A percentile compares a stretch with the other conserved stretches of the same genome.
Evolutionary conservation across 2,113 vertebrate genomes (phyloP).

Genomic region (Protobothrops mucrosquamatus): DNA sequence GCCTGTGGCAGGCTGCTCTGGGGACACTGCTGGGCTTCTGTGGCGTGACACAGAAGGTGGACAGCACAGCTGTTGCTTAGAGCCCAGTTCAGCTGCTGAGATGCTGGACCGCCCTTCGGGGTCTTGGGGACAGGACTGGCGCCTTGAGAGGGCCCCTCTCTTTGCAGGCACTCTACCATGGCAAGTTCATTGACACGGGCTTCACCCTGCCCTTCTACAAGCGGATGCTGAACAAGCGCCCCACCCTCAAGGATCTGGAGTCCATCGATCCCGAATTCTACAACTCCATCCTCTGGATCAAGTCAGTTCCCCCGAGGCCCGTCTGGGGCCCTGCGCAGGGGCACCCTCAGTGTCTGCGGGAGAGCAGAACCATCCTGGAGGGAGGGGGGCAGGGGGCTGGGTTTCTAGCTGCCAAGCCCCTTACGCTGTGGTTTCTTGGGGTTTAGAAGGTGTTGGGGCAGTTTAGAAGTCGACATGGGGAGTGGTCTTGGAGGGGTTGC

Average conservation of each 20-base stretch:
- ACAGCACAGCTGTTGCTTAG: not conserved
- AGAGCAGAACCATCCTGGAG: not conserved
- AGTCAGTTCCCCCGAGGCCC: constrained; percentile 74
- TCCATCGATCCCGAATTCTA: constrained; percentile 98
- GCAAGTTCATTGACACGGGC: constrained; percentile 97
- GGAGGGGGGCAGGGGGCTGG: not conserved
- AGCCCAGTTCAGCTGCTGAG: not conserved
- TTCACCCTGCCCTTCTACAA: constrained; percentile 99
- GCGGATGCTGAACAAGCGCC: constrained; percentile 96
- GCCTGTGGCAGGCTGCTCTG: constrained; percentile 56
- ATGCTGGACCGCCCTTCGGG: not conserved
- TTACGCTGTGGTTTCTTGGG: not conserved
- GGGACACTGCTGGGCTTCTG: not conserved
- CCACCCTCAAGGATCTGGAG: constrained; percentile 95
- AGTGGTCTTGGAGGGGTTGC: not conserved
- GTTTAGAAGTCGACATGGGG: not conserved
- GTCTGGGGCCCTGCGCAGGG: not conserved
- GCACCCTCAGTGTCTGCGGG: not conserved
- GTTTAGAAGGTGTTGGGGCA: not conserved
- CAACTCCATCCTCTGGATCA: constrained; percentile 98
- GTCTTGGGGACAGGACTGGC: too few species aligned
- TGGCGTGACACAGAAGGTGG: not conserved
- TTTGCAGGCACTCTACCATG: constrained; percentile 88
- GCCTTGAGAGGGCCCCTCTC: not conserved
- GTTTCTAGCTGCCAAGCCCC: not conserved